phyloP scores from a whole-genome alignment of 2,113 vertebrate species.

The Aegotheles bennettii region DNA sequence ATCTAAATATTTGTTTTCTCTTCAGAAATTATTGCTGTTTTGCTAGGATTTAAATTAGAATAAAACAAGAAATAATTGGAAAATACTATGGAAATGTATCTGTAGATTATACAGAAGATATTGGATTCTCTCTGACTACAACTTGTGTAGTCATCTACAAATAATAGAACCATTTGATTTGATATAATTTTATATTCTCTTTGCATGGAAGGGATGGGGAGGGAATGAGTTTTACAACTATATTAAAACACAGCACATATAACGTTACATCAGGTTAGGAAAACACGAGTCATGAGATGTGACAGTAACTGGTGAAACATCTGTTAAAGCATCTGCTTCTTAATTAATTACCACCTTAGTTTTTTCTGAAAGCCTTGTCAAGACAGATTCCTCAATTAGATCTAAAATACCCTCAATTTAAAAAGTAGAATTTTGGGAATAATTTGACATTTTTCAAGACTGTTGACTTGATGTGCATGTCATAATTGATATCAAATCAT shows the following conservation, averaged over 20 bases:
- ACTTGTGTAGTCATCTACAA: neutral
- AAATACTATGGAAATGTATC: neutral
- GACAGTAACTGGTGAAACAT: constrained; percentile 31
- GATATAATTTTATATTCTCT: neutral
- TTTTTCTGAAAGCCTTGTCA: neutral
- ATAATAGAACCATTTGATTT: neutral
- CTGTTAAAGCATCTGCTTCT: constrained; percentile 59
- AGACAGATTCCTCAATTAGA: neutral
- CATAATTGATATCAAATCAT: neutral
- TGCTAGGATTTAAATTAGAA: neutral
- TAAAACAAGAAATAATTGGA: neutral
- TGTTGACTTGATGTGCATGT: neutral
- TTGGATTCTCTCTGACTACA: neutral
- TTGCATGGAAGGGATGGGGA: neutral
- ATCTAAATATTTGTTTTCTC: neutral
- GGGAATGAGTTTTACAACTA: neutral
- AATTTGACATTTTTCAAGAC: neutral
- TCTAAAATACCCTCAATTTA: neutral
- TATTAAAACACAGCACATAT: neutral
- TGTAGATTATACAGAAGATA: neutral
- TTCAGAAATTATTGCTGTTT: neutral
- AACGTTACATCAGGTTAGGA: neutral
- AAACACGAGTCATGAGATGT: neutral
- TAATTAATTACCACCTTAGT: constrained; percentile 39
- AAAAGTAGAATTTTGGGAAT: neutral